Conservation (phyloP, 2,888 invertebrate species). For the Bombyx huttoni region DNA sequence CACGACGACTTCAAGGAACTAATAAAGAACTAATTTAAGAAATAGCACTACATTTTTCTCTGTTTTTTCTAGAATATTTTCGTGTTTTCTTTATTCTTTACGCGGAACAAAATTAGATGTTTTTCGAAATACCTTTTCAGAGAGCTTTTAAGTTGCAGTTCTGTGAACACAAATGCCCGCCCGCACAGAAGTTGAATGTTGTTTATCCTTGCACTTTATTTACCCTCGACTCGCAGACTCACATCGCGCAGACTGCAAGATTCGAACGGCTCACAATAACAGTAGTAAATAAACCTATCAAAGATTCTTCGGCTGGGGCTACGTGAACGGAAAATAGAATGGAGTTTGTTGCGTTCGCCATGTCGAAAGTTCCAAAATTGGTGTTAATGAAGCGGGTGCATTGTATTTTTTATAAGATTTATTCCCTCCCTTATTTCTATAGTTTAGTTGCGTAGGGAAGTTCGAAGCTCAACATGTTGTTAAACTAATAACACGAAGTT, state of each 20-base stretch:
- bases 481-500: too few species aligned
- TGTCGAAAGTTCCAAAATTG: background rate
- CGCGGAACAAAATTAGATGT: constrained; percentile 1
- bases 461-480: too few species aligned
- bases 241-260: background rate
- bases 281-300: background rate
- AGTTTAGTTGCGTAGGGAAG: too few species aligned
- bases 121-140: background rate
- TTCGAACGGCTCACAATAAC: background rate
- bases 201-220: background rate
- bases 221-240: background rate
- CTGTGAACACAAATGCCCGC: background rate
- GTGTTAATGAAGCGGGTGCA: background rate
- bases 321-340: constrained; percentile 8
- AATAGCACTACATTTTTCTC: background rate
- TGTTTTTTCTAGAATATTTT: background rate
- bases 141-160: background rate
- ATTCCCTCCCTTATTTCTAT: too few species aligned
- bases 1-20: too few species aligned
- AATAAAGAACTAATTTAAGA: constrained; percentile 18
- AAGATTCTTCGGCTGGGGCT: background rate
- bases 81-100: constrained; percentile 1
- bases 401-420: too few species aligned
- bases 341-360: background rate
- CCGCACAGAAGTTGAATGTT: background rate